A percentile compares a stretch with the other conserved stretches of the same genome.
These are phyloP conservation scores for Trigoniulus corallinus DNA, from an alignment of 1,140 invertebrate genomes.

Conservation along the genomic window DNA sequence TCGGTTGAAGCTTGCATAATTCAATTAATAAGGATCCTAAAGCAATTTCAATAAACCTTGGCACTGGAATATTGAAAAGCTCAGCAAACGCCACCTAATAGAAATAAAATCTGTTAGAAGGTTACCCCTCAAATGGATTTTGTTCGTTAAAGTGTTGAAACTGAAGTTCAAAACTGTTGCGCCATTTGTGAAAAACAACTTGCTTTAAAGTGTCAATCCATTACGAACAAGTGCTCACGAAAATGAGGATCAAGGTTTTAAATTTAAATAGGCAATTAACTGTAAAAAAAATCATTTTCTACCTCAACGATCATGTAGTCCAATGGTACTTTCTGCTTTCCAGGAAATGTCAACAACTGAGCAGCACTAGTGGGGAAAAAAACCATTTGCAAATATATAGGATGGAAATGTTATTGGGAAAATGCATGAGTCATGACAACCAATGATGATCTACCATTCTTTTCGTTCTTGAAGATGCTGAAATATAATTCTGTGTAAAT, in stretches of 20 bases:
- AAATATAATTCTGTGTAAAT: slow-evolving; percentile 83
- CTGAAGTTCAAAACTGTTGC: too few species aligned
- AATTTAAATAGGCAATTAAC: background rate
- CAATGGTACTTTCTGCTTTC: slow-evolving; percentile 84
- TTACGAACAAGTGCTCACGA: too few species aligned
- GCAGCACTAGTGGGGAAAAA: slow-evolving; percentile 44
- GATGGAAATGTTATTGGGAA: slow-evolving; percentile 6
- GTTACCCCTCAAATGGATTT: background rate
- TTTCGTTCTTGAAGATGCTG: slow-evolving; percentile 77
- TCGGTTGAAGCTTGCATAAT: slow-evolving; percentile 89
- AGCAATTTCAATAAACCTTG: slow-evolving; percentile 75
- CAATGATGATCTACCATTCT: slow-evolving; percentile 49
- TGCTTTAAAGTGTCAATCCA: too few species aligned
- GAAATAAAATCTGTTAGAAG: background rate
- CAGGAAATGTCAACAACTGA: slow-evolving; percentile 76
- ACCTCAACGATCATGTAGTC: slow-evolving; percentile 95
- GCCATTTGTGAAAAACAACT: too few species aligned
- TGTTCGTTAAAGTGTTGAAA: too few species aligned
- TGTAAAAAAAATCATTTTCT: slow-evolving; percentile 14
- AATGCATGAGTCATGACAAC: background rate
- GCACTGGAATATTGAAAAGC: slow-evolving; percentile 78
- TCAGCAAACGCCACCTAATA: slow-evolving; percentile 79
- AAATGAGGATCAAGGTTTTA: background rate
- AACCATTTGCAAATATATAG: slow-evolving; percentile 8
- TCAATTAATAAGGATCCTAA: slow-evolving; percentile 95